A percentile compares a stretch with the other conserved stretches of the same genome.
These are phyloP conservation scores for Penaeus vannamei DNA, from an alignment of 1,140 invertebrate genomes.

Conservation along the genomic window DNA sequence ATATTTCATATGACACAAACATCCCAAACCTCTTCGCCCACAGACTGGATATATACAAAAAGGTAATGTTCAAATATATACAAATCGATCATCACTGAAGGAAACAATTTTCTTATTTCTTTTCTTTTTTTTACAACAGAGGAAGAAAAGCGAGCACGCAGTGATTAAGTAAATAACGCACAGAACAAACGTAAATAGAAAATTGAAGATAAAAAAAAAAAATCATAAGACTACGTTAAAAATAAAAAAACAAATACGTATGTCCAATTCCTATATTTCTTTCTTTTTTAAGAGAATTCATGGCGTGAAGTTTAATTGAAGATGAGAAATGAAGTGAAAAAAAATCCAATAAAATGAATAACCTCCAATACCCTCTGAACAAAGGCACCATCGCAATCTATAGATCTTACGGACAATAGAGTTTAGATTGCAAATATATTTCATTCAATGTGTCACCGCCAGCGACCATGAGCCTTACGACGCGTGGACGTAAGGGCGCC, in stretches of 20 bases:
- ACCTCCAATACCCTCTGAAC: background rate
- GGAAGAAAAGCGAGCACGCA: no score
- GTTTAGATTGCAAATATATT: constrained; percentile 26
- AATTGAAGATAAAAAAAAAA: background rate
- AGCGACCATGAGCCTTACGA: background rate
- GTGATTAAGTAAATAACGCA: no score
- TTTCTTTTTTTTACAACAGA: no score
- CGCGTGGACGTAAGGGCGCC: background rate
- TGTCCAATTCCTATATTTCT: background rate
- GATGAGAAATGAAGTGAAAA: background rate
- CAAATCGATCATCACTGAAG: no score
- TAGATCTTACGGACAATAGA: constrained; percentile 20
- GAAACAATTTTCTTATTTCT: no score
- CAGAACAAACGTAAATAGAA: no score
- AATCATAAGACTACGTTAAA: background rate
- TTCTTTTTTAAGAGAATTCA: background rate
- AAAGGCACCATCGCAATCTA: constrained; percentile 9
- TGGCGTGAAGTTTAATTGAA: no score
- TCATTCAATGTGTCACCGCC: constrained; percentile 16
- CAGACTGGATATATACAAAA: background rate
- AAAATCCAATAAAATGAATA: background rate
- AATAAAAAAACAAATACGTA: background rate
- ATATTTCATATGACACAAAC: background rate
- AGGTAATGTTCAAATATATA: no score
- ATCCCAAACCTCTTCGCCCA: background rate